Conservation (phyloP, 1,140 invertebrate species). For the Hylaeus volcanicus region DNA sequence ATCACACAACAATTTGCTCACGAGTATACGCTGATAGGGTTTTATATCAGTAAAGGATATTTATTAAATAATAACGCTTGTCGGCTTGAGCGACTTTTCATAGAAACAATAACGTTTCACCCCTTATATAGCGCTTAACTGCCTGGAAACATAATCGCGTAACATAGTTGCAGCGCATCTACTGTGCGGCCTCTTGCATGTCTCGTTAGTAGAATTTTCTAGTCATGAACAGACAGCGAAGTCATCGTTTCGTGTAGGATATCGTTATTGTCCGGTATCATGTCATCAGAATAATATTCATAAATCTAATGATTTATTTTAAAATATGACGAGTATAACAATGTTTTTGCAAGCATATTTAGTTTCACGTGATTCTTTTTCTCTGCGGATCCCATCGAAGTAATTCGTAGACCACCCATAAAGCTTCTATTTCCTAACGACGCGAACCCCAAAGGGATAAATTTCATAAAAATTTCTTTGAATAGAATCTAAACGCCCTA, state of each 20-base stretch:
- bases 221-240: background rate
- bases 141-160: constrained; percentile 4
- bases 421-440: too few relatives aligned
- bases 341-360: too few relatives aligned
- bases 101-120: constrained; percentile 15
- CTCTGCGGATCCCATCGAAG: too few relatives aligned
- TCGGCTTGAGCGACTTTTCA: background rate
- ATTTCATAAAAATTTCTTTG: too few relatives aligned
- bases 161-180: background rate
- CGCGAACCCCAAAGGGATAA: too few relatives aligned
- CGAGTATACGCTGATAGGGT: background rate
- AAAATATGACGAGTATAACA: too few relatives aligned
- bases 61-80: background rate
- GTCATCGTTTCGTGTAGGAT: background rate
- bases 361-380: too few relatives aligned
- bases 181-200: background rate
- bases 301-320: background rate
- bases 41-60: background rate
- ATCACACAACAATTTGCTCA: background rate
- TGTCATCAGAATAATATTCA: background rate
- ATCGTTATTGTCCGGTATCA: too few relatives aligned
- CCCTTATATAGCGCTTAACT: constrained; percentile 24
- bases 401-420: too few relatives aligned
- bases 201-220: background rate
- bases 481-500: too few relatives aligned